A percentile compares a stretch with the other conserved stretches of the same genome.
Conservation (phyloP, 2,113 vertebrate species). For the Nerophis ophidion region DNA sequence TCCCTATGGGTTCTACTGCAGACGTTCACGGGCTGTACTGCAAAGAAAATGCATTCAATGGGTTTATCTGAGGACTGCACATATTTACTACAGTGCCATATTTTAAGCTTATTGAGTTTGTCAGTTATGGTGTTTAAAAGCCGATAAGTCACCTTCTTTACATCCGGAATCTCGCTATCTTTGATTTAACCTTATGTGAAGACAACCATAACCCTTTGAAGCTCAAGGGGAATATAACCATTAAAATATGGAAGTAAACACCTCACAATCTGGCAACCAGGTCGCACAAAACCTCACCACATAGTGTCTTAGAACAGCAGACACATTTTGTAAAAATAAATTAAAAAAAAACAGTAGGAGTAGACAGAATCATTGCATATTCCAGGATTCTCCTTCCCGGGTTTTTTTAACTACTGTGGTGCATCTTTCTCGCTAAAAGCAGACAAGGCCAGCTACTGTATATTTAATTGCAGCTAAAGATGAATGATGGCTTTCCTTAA, state of each 20-base stretch:
- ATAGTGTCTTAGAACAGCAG: no score
- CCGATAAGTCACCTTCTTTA: neutral
- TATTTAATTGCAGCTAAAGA: slow-evolving; percentile 51
- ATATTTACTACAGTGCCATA: no score
- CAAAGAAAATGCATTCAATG: neutral
- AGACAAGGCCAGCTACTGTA: slow-evolving; percentile 19
- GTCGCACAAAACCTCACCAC: neutral
- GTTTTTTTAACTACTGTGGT: slow-evolving; percentile 8
- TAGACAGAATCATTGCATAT: slow-evolving; percentile 1
- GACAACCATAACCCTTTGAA: neutral
- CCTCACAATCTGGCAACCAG: slow-evolving; percentile 19
- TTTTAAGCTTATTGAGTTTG: neutral
- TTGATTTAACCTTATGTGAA: neutral
- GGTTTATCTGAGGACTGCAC: neutral
- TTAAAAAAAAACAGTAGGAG: no score
- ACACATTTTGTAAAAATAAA: no score
- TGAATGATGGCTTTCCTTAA: slow-evolving; percentile 41
- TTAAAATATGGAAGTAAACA: neutral
- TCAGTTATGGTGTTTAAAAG: neutral
- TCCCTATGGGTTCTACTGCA: slow-evolving; percentile 30
- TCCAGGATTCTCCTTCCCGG: slow-evolving; percentile 13
- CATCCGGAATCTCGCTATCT: neutral
- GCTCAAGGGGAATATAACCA: neutral
- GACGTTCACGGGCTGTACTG: neutral
- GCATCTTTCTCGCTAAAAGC: slow-evolving; percentile 28